phyloP scores from a whole-genome alignment of 1,140 invertebrate species.

The Drosophila rufa region DNA sequence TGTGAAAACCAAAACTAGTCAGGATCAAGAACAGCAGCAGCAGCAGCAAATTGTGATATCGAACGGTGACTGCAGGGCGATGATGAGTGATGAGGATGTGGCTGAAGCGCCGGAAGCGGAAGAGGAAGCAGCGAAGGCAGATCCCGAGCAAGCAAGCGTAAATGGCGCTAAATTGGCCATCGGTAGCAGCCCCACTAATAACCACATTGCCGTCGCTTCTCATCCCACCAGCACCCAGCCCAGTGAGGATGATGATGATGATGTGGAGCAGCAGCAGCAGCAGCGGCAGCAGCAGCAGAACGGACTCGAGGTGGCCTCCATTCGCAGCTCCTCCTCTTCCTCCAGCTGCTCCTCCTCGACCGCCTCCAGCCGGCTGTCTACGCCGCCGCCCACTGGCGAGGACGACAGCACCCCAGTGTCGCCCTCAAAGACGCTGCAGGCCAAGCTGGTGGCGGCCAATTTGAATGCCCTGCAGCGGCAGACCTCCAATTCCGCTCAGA shows the following conservation, averaged over 20 bases:
- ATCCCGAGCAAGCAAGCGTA: conserved; percentile 58
- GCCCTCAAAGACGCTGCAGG: conserved; percentile 71
- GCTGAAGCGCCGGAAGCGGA: conserved; percentile 2
- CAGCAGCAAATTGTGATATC: conserved; percentile 74
- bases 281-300: conserved; percentile 10
- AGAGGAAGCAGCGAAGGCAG: conserved; percentile 11
- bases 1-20: conserved; percentile 81
- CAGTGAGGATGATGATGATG: conserved; percentile 60
- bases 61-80: conserved; percentile 63
- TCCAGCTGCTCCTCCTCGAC: conserved; percentile 63
- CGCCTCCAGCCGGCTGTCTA: conserved; percentile 74
- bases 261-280: conserved; percentile 20
- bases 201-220: conserved; percentile 76
- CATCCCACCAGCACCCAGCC: conserved; percentile 73
- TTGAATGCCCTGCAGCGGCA: conserved; percentile 61
- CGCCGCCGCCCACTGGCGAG: conserved; percentile 79
- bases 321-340: conserved; percentile 23
- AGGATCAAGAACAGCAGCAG: conserved; percentile 54
- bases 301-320: conserved; percentile 46
- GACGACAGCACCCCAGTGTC: conserved; percentile 79
- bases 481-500: background rate
- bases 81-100: conserved; percentile 52
- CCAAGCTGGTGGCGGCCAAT: conserved; percentile 68
- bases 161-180: conserved; percentile 65
- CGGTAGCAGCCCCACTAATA: conserved; percentile 64